Base-by-base conservation (phyloP, 2,888 invertebrate species). In the Drosophila nr. medialis region DNA sequence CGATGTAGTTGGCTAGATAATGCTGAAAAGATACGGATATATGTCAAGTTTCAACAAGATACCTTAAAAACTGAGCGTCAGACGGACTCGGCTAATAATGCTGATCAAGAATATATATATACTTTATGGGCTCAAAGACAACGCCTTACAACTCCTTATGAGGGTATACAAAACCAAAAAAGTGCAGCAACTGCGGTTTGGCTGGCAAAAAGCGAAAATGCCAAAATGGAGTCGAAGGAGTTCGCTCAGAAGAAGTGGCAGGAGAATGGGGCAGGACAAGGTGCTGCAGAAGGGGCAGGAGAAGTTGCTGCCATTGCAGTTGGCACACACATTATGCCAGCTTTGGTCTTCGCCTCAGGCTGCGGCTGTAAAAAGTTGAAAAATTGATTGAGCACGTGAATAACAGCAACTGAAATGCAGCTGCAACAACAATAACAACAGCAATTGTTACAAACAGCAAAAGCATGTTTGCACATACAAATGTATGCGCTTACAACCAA, bases 311-410 rank as follows among this genome's bases (percentile, higher is more conserved):
- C 24, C 21, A 51, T 63, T 38, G 48, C 11, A 64, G 60, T 60
- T 64, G 60, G 50, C 50, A 63, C 62, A 61, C 51, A 54, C 66
- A 72, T 38, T 48, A 55, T 71, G 71, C 67, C 51, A 63, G 65
- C 29, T 56, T 56, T 63, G 65, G 53, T 49, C 55, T 63, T 65
- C 63, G 64, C 61, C 66, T 59, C 49, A 59, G 63, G 59, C 71
- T 64, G 76, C 68, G 86, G 67, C 56, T 69, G 75, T 82, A 84
- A 85, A 83, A 88, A 80, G 78, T 76, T 85, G 80, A 89, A 86
- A 83, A 84, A 84, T 90, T 87, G 89, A 88, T 90, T 89, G 86
- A 90, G 80, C 87, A 81, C 83, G 84, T 88, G 86, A 82, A 81
- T 81, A 83, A 90, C 83, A 90, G 82, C 83, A 74, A 75, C 76